Percentiles rank a stretch among this genome's conserved stretches.
Conservation (phyloP, 1,140 invertebrate species). For the Cepaea nemoralis region DNA sequence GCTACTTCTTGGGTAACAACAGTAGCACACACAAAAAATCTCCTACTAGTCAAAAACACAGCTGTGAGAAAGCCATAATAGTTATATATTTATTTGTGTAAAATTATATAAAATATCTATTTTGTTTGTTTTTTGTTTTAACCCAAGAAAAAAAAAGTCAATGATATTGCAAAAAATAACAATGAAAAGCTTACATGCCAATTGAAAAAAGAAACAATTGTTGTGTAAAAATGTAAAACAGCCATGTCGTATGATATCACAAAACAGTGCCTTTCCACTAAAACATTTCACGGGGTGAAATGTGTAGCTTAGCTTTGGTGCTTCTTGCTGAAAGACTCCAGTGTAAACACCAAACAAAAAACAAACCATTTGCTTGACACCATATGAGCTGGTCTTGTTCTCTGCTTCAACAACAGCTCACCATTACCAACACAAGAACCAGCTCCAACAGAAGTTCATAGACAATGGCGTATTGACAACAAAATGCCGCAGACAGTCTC, state of each 20-base stretch:
- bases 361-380: not conserved
- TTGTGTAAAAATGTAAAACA: not conserved
- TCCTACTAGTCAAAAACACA: not conserved
- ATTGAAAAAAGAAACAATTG: not conserved
- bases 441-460: slow-evolving; percentile 20
- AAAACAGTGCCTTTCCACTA: not conserved
- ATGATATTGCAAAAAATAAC: not conserved
- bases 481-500: slow-evolving; percentile 31
- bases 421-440: not conserved
- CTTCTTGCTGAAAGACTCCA: not conserved
- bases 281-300: not conserved
- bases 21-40: not conserved
- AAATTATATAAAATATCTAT: slow-evolving; percentile 2
- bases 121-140: not conserved
- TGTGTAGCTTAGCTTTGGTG: not conserved
- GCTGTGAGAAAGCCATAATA: not conserved
- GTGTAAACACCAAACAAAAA: not conserved
- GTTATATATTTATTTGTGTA: not conserved
- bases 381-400: slow-evolving; percentile 4
- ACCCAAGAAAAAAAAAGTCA: not conserved
- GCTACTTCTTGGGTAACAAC: too few species aligned
- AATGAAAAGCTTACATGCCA: not conserved
- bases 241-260: slow-evolving; percentile 36
- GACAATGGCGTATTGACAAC: slow-evolving; percentile 38
- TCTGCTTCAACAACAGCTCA: not conserved